Base-by-base conservation (phyloP, 2,888 invertebrate species). In the Empis stercorea region DNA sequence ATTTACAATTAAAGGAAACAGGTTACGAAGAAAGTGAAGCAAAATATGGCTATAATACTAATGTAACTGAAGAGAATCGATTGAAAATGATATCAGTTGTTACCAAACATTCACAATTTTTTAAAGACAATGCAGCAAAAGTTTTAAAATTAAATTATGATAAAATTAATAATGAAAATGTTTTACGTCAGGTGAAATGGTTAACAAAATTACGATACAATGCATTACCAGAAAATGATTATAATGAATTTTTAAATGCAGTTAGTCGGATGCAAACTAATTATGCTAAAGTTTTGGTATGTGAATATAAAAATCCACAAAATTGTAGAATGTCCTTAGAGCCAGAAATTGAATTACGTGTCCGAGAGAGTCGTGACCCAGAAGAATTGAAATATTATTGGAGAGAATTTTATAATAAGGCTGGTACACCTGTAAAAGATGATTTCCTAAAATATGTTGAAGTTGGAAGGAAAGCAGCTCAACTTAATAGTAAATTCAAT, bases 391-490 rank as follows among this genome's bases (percentile, higher is more conserved):
- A 80, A 56, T 77, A 87, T 60, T 73, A 80, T 3, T 93, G 92
- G 92, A 65, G 76, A 7, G 77, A 83, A 56, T 93, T 88, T 87
- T 76, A 91, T 54, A 78, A 83, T 51, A 78, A 73, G 14, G 81
- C 81, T 0, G 85, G 84, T 1, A 77, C 81, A 2, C 74, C 74
- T 44, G 74, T 79, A 27, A 73, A 76, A 13, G 63, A 72, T 2
- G 71, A 79, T 58, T 87, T 79, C 60, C 72, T 75, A 14, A 75
- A 78, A 52, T 85, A 85, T 59, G 79, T 84, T 0, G 66, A 72
- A 17, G 59, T 85, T 14, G 74, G 75, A 48, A 80, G 81, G 51
- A 82, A 84, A 63, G 82, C 82, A 3, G 81, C 86, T 1, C 70
- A 71, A 58, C 66, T 83, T 43, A 85, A 86, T 61, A 76, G 81